Percentiles rank a stretch among this genome's conserved stretches.
These are phyloP conservation scores for Serranus cabrilla DNA, from an alignment of 2,797 vertebrate genomes.

Conservation along the genomic window DNA sequence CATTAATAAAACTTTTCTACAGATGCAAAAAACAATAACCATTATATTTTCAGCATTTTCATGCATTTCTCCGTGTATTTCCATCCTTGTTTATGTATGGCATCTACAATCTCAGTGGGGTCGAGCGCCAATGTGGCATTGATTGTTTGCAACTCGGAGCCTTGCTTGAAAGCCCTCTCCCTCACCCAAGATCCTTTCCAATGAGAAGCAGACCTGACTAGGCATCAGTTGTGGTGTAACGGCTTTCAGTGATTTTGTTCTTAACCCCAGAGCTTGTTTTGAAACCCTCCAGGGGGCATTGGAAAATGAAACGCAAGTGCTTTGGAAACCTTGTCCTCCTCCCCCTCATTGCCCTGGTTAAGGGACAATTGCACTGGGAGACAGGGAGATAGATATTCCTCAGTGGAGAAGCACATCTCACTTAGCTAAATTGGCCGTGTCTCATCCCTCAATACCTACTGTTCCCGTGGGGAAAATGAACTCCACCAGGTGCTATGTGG, in stretches of 20 bases:
- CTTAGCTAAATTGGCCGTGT: constrained; percentile 83
- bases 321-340: constrained; percentile 61
- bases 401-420: constrained; percentile 65
- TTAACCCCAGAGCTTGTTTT: constrained; percentile 76
- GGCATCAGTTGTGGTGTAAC: constrained; percentile 75
- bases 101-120: constrained; percentile 38
- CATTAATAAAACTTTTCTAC: constrained; percentile 38
- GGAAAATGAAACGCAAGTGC: constrained; percentile 76
- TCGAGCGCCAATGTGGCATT: constrained; percentile 69
- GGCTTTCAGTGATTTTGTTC: constrained; percentile 74
- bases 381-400: constrained; percentile 41
- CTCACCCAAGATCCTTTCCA: constrained; percentile 61
- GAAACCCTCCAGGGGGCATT: constrained; percentile 70
- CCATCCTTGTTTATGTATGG: neutral
- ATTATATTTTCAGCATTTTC: constrained; percentile 1
- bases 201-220: constrained; percentile 79
- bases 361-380: constrained; percentile 32
- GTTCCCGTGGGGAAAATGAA: constrained; percentile 69
- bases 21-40: constrained; percentile 2
- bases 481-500: constrained; percentile 59
- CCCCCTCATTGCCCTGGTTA: constrained; percentile 26
- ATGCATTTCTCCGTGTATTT: constrained; percentile 5
- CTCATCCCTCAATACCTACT: constrained; percentile 81
- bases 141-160: constrained; percentile 72
- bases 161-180: constrained; percentile 48